Conservation (phyloP, 2,888 invertebrate species). For the Parnassius glacialis region DNA sequence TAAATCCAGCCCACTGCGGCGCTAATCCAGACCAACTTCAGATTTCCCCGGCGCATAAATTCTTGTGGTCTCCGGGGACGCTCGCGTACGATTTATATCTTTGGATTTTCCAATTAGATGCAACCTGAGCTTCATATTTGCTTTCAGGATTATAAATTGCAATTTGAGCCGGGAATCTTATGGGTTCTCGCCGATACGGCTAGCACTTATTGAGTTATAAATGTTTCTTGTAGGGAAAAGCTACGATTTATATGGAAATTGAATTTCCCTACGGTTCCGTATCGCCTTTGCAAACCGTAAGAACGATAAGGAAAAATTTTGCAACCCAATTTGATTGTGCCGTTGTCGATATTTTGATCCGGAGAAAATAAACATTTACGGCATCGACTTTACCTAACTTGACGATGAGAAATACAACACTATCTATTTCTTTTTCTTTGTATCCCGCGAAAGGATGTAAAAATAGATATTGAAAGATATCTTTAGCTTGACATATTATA, state of each 20-base stretch:
- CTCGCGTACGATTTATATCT: constrained; percentile 55
- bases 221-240: neutral
- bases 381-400: neutral
- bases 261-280: neutral
- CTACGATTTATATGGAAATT: neutral
- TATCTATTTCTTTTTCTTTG: neutral
- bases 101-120: constrained; percentile 72
- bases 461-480: no score
- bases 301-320: neutral
- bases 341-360: neutral
- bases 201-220: constrained; percentile 3
- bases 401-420: neutral
- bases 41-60: constrained; percentile 36
- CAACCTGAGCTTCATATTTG: constrained; percentile 64
- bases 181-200: constrained; percentile 1
- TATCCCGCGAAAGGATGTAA: no score
- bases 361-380: neutral
- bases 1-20: constrained; percentile 24
- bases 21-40: constrained; percentile 34
- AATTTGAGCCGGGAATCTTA: constrained; percentile 37
- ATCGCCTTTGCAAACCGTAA: neutral
- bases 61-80: constrained; percentile 39
- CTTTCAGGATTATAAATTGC: constrained; percentile 50
- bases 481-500: no score
- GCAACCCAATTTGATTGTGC: neutral